These are phyloP conservation scores for Limenitis camilla DNA, from an alignment of 2,888 invertebrate species.

Conservation along the genomic window DNA sequence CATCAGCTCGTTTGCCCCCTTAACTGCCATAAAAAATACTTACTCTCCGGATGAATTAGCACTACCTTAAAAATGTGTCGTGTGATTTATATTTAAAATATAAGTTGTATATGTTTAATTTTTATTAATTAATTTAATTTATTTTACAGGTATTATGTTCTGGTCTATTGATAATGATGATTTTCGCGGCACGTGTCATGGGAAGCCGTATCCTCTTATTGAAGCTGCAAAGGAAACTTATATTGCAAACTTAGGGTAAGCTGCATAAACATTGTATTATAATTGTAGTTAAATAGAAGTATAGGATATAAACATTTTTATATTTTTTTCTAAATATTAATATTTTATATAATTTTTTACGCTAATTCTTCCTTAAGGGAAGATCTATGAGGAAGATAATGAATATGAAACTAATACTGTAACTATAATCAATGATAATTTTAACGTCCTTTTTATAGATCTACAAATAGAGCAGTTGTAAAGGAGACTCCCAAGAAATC, in stretches of 20 bases:
- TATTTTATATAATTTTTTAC: too few relatives aligned
- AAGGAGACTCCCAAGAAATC: slow-evolving; percentile 35
- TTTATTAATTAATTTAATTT: neutral
- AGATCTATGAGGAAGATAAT: too few relatives aligned
- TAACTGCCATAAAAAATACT: too few relatives aligned
- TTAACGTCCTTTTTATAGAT: slow-evolving; percentile 30
- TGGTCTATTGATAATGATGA: slow-evolving; percentile 97
- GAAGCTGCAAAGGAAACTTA: slow-evolving; percentile 92
- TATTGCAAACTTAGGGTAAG: slow-evolving; percentile 78
- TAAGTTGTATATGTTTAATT: neutral
- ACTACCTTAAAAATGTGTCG: too few relatives aligned
- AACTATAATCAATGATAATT: too few relatives aligned
- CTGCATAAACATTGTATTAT: slow-evolving; percentile 5
- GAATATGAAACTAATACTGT: too few relatives aligned
- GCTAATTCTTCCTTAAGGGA: too few relatives aligned
- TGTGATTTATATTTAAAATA: too few relatives aligned
- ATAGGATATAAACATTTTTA: too few relatives aligned
- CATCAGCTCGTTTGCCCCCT: too few relatives aligned
- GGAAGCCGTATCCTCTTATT: slow-evolving; percentile 90
- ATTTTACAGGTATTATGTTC: slow-evolving; percentile 83
- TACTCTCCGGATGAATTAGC: too few relatives aligned
- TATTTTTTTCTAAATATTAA: too few relatives aligned
- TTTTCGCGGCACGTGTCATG: slow-evolving; percentile 92
- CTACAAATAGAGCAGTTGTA: slow-evolving; percentile 37
- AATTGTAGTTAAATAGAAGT: neutral